These are phyloP conservation scores for Amiota communis DNA, from an alignment of 2,888 invertebrate species.

Conservation along the genomic window DNA sequence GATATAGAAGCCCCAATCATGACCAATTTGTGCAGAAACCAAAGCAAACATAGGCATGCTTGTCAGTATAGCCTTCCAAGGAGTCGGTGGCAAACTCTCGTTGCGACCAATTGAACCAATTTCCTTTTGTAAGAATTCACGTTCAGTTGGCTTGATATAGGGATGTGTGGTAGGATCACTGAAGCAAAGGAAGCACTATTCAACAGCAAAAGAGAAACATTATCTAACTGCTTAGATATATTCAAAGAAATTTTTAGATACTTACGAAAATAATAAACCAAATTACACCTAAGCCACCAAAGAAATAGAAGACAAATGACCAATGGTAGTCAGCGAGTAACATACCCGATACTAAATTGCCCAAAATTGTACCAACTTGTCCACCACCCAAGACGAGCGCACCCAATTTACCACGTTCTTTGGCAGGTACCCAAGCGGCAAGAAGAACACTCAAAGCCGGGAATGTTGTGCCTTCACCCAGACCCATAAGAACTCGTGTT, in stretches of 20 bases:
- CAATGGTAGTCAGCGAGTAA: constrained; percentile 81
- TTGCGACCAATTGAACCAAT: constrained; percentile 76
- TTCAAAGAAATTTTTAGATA: constrained; percentile 31
- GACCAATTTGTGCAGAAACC: constrained; percentile 81
- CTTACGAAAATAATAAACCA: constrained; percentile 83
- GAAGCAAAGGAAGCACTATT: constrained; percentile 78
- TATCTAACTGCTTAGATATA: neutral
- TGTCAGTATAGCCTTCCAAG: constrained; percentile 81
- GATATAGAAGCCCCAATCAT: constrained; percentile 80
- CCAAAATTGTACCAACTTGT: constrained; percentile 79
- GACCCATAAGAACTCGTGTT: constrained; percentile 84
- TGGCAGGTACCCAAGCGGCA: constrained; percentile 86
- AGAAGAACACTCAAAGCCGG: constrained; percentile 88
- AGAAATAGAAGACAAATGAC: constrained; percentile 87
- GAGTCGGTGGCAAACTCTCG: constrained; percentile 77
- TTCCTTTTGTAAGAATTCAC: constrained; percentile 79
- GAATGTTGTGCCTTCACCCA: constrained; percentile 89
- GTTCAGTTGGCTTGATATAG: constrained; percentile 82
- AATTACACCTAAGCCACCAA: constrained; percentile 82
- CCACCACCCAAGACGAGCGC: constrained; percentile 87
- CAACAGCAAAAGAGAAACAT: constrained; percentile 36
- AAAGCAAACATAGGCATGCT: constrained; percentile 83
- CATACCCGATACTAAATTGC: constrained; percentile 80
- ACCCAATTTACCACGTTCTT: constrained; percentile 84
- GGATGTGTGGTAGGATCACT: constrained; percentile 83